Conservation (phyloP, 2,113 vertebrate species). For the Danionella cerebrum region DNA sequence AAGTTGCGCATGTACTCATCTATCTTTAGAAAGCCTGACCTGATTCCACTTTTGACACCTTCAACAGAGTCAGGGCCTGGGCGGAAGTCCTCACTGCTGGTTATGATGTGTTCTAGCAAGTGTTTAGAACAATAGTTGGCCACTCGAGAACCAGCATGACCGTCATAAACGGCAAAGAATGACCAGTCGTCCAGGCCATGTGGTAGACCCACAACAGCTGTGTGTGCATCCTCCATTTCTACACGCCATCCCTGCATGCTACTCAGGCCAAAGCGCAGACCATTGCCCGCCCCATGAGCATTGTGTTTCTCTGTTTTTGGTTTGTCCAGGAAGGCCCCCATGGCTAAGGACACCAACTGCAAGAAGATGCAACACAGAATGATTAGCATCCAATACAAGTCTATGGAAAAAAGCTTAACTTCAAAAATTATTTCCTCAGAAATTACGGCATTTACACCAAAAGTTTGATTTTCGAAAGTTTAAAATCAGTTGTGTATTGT, state of each 20-base stretch:
- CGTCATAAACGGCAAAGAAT: slow-evolving; percentile 97
- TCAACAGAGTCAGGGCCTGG: slow-evolving; percentile 78
- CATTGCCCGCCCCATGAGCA: slow-evolving; percentile 90
- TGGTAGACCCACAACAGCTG: slow-evolving; percentile 91
- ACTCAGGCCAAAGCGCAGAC: slow-evolving; percentile 90
- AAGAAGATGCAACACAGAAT: neutral
- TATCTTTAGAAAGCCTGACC: slow-evolving; percentile 97
- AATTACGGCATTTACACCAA: too few species aligned
- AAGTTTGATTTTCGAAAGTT: too few species aligned
- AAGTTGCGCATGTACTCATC: slow-evolving; percentile 98
- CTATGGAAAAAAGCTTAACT: too few species aligned
- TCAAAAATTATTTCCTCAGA: too few species aligned
- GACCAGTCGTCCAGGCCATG: slow-evolving; percentile 95
- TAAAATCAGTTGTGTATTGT: too few species aligned
- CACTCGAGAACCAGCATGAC: slow-evolving; percentile 93
- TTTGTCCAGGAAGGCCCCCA: slow-evolving; percentile 99
- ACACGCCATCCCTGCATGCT: slow-evolving; percentile 99
- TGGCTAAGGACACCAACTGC: slow-evolving; percentile 69
- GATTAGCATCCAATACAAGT: too few species aligned
- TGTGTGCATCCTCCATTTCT: slow-evolving; percentile 99
- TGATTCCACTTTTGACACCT: slow-evolving; percentile 92
- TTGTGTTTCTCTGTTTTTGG: slow-evolving; percentile 99
- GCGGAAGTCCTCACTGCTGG: slow-evolving; percentile 84
- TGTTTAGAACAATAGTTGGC: slow-evolving; percentile 97
- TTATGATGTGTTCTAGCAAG: slow-evolving; percentile 91